A percentile compares a stretch with the other conserved stretches of the same genome.
Evolutionary conservation across 2,113 vertebrate genomes (phyloP).

Genomic region (Acinonyx jubatus): DNA sequence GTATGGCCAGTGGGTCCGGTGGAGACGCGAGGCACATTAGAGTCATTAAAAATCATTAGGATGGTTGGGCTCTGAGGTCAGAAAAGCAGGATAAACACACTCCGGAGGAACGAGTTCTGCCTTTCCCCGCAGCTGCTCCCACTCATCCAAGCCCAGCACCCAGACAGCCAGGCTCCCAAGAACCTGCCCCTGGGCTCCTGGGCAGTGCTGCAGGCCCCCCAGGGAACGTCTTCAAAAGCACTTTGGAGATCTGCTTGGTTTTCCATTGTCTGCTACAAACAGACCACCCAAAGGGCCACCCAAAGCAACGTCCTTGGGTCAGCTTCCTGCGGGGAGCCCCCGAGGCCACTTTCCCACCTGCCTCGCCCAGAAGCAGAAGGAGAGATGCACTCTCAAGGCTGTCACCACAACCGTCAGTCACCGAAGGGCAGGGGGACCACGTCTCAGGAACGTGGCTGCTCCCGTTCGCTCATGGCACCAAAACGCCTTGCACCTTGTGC

Average conservation of each 20-base stretch:
- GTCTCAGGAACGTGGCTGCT: fast-evolving
- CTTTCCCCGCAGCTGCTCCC: background rate
- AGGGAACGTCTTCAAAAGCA: background rate
- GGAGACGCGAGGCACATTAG: background rate
- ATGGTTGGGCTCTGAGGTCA: constrained; percentile 16
- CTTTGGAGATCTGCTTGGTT: fast-evolving
- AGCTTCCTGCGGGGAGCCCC: background rate
- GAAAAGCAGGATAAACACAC: background rate
- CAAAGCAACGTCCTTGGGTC: background rate
- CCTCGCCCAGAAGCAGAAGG: background rate
- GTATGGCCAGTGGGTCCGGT: background rate
- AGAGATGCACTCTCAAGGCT: no score
- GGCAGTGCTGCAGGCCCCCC: fast-evolving
- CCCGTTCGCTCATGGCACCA: fast-evolving
- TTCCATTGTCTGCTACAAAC: background rate
- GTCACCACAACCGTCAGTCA: background rate
- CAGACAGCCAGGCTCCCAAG: background rate
- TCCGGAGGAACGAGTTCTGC: background rate
- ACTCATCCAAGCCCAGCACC: background rate
- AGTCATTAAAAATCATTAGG: background rate
- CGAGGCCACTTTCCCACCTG: fast-evolving
- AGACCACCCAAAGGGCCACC: background rate
- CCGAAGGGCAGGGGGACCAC: background rate
- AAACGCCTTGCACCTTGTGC: background rate
- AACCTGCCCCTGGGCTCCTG: fast-evolving